These are phyloP conservation scores for Seira ritae DNA, from an alignment of 2,888 invertebrate species.

Conservation along the genomic window DNA sequence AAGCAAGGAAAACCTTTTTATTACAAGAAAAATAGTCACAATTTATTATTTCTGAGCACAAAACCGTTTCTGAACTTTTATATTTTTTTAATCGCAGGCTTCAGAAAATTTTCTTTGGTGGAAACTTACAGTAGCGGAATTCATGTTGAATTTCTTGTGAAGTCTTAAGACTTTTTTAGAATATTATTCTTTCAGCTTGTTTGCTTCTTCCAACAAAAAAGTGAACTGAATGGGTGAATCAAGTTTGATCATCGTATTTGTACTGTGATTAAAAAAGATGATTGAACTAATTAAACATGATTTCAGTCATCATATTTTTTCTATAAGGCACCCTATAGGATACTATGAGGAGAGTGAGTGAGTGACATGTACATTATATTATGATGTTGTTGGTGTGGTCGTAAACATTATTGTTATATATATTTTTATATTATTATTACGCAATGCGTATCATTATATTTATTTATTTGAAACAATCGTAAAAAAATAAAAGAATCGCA, in stretches of 20 bases:
- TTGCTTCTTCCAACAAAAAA: slow-evolving; percentile 36
- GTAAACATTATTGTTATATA: no score
- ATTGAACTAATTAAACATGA: slow-evolving; percentile 39
- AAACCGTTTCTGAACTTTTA: background rate
- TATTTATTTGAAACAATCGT: no score
- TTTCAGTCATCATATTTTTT: no score
- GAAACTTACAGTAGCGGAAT: slow-evolving; percentile 51
- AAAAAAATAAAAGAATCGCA: no score
- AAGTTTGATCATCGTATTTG: slow-evolving; percentile 46
- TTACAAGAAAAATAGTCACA: slow-evolving; percentile 1
- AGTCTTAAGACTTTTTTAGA: slow-evolving; percentile 20
- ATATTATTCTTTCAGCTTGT: slow-evolving; percentile 11
- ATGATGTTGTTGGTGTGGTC: no score
- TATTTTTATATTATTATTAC: no score
- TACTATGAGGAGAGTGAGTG: no score
- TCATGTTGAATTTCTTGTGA: slow-evolving; percentile 32
- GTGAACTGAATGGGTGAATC: slow-evolving; percentile 41
- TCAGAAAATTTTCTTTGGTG: slow-evolving; percentile 15
- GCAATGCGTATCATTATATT: no score
- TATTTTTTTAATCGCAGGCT: slow-evolving; percentile 1
- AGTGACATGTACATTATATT: no score
- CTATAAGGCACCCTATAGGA: no score
- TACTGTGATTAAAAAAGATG: slow-evolving; percentile 39
- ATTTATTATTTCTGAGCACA: background rate
- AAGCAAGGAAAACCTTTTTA: slow-evolving; percentile 49